A percentile compares a stretch with the other conserved stretches of the same genome.
Evolutionary conservation across 2,113 vertebrate genomes (phyloP).

Genomic region (Notarius quadriscutis): DNA sequence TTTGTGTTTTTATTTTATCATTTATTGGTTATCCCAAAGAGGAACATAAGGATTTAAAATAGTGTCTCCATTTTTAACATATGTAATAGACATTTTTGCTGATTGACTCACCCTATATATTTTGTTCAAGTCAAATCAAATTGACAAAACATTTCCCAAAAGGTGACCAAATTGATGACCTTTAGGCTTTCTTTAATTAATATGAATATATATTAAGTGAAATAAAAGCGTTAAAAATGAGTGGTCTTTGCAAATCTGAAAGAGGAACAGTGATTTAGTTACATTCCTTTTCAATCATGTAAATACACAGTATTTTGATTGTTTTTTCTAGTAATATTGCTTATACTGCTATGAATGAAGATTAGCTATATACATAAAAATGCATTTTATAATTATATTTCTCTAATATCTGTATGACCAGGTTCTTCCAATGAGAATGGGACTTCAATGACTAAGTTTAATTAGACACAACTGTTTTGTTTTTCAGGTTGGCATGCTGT

Average conservation of each 20-base stretch:
- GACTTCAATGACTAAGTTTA: not conserved
- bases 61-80: not conserved
- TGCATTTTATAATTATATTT: not conserved
- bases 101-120: not conserved
- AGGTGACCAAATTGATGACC: not conserved
- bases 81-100: not conserved
- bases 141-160: not conserved
- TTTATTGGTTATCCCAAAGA: not conserved
- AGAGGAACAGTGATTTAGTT: not conserved
- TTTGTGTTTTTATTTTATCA: not conserved
- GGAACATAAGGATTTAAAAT: not conserved
- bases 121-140: not conserved
- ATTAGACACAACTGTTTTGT: not conserved
- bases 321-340: not conserved
- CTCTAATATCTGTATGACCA: not conserved
- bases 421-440: not conserved
- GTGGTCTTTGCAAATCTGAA: not conserved
- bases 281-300: not conserved
- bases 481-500: constrained; percentile 90
- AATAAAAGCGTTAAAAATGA: not conserved
- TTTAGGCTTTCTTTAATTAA: not conserved
- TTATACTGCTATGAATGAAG: not conserved
- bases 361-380: not conserved
- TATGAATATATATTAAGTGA: not conserved
- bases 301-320: not conserved